Base-by-base conservation (phyloP, 2,888 invertebrate species). In the Drosophila mulleri region DNA sequence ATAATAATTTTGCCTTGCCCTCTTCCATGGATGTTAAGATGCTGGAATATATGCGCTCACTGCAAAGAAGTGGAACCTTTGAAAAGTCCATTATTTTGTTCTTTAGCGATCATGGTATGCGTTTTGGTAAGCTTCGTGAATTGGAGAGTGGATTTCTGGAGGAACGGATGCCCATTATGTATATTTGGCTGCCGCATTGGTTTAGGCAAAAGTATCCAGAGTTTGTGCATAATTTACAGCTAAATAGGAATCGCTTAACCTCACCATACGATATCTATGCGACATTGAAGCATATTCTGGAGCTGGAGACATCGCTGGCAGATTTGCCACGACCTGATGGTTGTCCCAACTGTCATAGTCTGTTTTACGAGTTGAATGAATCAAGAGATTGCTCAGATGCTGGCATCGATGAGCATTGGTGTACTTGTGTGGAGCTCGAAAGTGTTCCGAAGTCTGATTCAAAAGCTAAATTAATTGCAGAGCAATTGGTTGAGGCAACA, bases 71-170 rank as follows among this genome's bases (percentile, higher is more conserved):
- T 0, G 95, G 95, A 0, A 93, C 95, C 9, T 84, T 95, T 44
- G 94, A 95, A 39, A 95, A 95, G 53, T 94, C 96, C 0, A 94
- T 96, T 74, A 92, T 97, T 0, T 93, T 97, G 54, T 95, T 96
- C 78, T 93, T 97, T 59, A 96, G 96, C 82, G 96, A 97, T 87
- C 97, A 97, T 82, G 97, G 97, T 0, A 94, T 95, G 87, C 94
- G 97, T 16, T 96, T 95, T 91, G 97, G 97, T 0, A 93, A 94
- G 23, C 93, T 95, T 52, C 94, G 96, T 3, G 93, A 94, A 44
- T 94, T 95, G 8, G 93, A 95, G 58, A 94, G 95, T 54, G 96
- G 96, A 0, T 97, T 95, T 94, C 94, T 96, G 73, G 97, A 97
- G 86, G 96, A 96, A 83, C 94, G 96, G 9, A 88, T 96, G 82